These are phyloP conservation scores for Saturnia pavonia DNA, from an alignment of 2,888 invertebrate species.

Conservation along the genomic window DNA sequence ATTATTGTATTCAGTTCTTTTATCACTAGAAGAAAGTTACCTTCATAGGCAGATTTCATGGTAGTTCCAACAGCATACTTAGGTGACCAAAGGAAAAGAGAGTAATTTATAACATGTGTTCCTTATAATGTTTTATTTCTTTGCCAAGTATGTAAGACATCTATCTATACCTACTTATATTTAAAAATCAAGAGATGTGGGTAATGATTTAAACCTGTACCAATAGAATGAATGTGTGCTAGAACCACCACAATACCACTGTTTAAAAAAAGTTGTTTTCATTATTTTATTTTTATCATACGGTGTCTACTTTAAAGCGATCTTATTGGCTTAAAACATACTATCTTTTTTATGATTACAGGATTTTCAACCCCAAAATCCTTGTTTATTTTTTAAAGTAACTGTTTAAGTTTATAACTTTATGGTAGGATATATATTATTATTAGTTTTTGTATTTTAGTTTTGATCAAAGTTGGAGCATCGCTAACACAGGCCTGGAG, in stretches of 20 bases:
- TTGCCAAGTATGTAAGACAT: not conserved
- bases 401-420: not conserved
- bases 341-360: not conserved
- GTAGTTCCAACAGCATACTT: not conserved
- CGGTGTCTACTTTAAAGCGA: not conserved
- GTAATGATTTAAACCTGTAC: not conserved
- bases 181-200: not conserved
- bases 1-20: not conserved
- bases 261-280: not conserved
- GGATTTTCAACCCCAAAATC: no score
- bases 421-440: not conserved
- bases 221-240: not conserved
- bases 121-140: not conserved
- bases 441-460: conserved; percentile 54
- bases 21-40: not conserved
- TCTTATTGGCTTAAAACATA: not conserved
- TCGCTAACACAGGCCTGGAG: conserved; percentile 93
- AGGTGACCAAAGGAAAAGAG: not conserved
- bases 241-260: no score
- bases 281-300: not conserved
- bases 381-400: no score
- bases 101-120: not conserved
- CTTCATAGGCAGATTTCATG: not conserved
- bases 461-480: conserved; percentile 93
- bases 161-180: not conserved